Conservation (phyloP, 1,140 invertebrate species). For the Druon quercuslanigerum region DNA sequence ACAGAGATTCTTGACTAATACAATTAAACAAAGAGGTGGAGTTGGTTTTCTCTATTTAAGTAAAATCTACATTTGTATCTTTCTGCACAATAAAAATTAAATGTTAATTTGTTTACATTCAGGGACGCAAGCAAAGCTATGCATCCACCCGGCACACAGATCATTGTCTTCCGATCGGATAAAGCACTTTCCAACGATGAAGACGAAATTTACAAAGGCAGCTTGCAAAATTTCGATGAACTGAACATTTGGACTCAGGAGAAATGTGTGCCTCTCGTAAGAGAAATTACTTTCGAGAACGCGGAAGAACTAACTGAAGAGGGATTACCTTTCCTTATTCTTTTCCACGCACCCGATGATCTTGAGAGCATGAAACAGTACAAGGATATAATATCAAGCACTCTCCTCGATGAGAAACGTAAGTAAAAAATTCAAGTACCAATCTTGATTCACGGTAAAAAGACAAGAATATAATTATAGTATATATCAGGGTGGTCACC, state of each 20-base stretch:
- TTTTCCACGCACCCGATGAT: slow-evolving; percentile 95
- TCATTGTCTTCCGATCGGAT: slow-evolving; percentile 88
- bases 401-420: slow-evolving; percentile 94
- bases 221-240: slow-evolving; percentile 85
- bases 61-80: not conserved
- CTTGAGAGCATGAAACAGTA: slow-evolving; percentile 90
- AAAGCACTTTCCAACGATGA: slow-evolving; percentile 85
- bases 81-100: not conserved
- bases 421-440: slow-evolving; percentile 67
- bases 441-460: slow-evolving; percentile 7
- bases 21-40: too few species aligned
- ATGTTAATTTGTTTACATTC: slow-evolving; percentile 32
- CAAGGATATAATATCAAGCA: slow-evolving; percentile 86
- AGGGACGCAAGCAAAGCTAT: slow-evolving; percentile 81
- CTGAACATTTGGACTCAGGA: slow-evolving; percentile 90
- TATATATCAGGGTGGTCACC: too few species aligned
- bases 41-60: too few species aligned
- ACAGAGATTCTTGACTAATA: too few species aligned
- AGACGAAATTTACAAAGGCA: slow-evolving; percentile 88
- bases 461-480: not conserved
- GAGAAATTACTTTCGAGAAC: slow-evolving; percentile 99
- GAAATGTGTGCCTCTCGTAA: slow-evolving; percentile 90
- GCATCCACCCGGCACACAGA: slow-evolving; percentile 87
- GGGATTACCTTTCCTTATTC: slow-evolving; percentile 98
- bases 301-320: slow-evolving; percentile 99